phyloP scores from a whole-genome alignment of 2,888 invertebrate species.

The Diarsia mendica region DNA sequence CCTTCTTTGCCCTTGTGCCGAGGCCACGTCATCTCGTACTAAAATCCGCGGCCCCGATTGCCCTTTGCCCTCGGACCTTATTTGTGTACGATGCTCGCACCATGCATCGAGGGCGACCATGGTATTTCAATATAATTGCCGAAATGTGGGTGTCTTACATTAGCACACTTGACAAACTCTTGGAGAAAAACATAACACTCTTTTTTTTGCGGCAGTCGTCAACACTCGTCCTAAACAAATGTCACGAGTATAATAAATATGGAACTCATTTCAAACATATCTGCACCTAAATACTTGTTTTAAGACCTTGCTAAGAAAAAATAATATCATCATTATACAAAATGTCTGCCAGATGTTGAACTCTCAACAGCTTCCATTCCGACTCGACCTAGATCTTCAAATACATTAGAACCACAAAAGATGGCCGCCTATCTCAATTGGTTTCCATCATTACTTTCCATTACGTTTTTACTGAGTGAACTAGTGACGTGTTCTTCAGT shows the following conservation, averaged over 20 bases:
- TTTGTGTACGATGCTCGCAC: not conserved
- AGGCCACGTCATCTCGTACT: no score
- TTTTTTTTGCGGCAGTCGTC: no score
- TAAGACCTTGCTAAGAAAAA: not conserved
- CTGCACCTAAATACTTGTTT: not conserved
- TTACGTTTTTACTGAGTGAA: conserved; percentile 37
- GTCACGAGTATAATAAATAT: not conserved
- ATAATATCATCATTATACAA: not conserved
- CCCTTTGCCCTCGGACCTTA: not conserved
- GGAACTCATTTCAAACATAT: not conserved
- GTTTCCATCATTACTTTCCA: conserved; percentile 28
- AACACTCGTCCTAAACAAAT: not conserved
- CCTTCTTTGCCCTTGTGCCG: no score
- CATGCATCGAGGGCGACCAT: not conserved
- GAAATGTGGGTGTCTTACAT: not conserved
- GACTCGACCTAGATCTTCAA: conserved; percentile 10
- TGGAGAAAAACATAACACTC: no score
- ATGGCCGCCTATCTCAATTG: conserved; percentile 25
- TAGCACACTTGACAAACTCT: not conserved
- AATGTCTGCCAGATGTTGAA: conserved; percentile 8
- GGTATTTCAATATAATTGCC: not conserved
- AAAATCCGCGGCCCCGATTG: no score
- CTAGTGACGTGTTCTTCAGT: conserved; percentile 12
- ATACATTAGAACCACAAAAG: conserved; percentile 20
- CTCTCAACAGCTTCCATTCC: not conserved